Percentiles rank a stretch among this genome's conserved stretches.
Evolutionary conservation across 2,113 vertebrate species (phyloP).

Genomic region (Chlamydotis undulata): DNA sequence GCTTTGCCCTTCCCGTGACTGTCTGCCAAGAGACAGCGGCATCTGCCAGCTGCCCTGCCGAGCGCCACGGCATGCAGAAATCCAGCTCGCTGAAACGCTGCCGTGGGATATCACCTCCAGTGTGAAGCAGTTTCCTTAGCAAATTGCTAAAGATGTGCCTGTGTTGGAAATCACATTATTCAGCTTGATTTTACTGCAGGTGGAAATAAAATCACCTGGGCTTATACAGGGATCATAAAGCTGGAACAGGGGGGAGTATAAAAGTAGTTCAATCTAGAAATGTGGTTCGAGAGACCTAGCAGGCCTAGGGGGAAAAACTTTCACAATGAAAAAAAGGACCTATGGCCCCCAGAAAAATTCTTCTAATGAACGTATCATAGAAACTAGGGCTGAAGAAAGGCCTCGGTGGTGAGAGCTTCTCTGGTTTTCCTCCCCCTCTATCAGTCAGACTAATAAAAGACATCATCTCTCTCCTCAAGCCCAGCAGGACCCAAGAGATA

Average conservation of each 20-base stretch:
- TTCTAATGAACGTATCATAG: background rate
- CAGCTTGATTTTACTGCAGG: background rate
- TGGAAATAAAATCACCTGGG: background rate
- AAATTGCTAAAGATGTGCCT: background rate
- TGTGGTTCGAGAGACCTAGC: background rate
- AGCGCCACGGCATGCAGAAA: background rate
- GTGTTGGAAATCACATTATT: background rate
- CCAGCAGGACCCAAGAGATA: background rate
- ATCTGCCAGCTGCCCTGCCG: conserved; percentile 16
- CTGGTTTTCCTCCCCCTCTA: background rate
- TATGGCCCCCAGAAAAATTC: background rate
- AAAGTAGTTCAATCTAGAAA: background rate
- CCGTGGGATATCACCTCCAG: background rate
- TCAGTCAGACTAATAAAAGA: conserved; percentile 27
- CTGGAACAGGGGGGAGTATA: background rate
- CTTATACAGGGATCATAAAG: background rate
- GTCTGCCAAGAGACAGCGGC: conserved; percentile 6
- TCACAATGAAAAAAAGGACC: background rate
- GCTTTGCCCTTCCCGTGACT: conserved; percentile 9
- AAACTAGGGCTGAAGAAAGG: background rate
- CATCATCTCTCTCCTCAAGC: background rate
- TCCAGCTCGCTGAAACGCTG: background rate
- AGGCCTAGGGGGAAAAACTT: background rate
- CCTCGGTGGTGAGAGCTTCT: background rate
- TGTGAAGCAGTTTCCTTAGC: background rate